A percentile compares a stretch with the other conserved stretches of the same genome.
These are phyloP conservation scores for Amphipoea lucens DNA, from an alignment of 2,888 invertebrate genomes.

Conservation along the genomic window DNA sequence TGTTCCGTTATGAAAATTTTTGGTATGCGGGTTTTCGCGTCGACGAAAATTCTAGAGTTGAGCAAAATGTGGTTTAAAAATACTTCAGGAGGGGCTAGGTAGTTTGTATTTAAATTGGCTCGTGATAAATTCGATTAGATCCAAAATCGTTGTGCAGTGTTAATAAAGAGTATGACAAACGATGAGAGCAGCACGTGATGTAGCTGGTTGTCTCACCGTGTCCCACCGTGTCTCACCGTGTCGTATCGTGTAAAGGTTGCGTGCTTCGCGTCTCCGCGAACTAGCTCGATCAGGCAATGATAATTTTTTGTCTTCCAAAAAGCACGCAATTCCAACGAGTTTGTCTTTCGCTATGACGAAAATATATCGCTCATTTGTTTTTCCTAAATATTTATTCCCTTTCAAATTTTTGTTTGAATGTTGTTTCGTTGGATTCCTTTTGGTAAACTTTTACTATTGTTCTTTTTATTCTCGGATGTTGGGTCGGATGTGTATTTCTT, in stretches of 20 bases:
- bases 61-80: slow-evolving; percentile 42
- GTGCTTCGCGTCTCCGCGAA: slow-evolving; percentile 35
- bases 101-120: slow-evolving; percentile 32
- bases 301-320: slow-evolving; percentile 31
- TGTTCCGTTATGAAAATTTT: slow-evolving; percentile 35
- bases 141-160: slow-evolving; percentile 27
- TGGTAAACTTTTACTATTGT: slow-evolving; percentile 35
- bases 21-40: slow-evolving; percentile 17
- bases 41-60: slow-evolving; percentile 27
- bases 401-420: slow-evolving; percentile 47
- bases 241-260: slow-evolving; percentile 10
- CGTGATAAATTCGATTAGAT: slow-evolving; percentile 24
- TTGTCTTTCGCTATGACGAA: slow-evolving; percentile 51
- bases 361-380: slow-evolving; percentile 51
- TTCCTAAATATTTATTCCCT: slow-evolving; percentile 31
- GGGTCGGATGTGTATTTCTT: neutral
- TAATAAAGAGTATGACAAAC: slow-evolving; percentile 48
- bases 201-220: neutral
- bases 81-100: slow-evolving; percentile 5
- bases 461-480: slow-evolving; percentile 19
- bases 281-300: slow-evolving; percentile 8
- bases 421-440: slow-evolving; percentile 45
- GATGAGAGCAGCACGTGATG: slow-evolving; percentile 25
- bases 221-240: neutral
- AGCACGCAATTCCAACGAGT: slow-evolving; percentile 48